Percentiles rank a stretch among this genome's conserved stretches.
Conservation (phyloP, 2,113 vertebrate species). For the Eptatretus burgeri region DNA sequence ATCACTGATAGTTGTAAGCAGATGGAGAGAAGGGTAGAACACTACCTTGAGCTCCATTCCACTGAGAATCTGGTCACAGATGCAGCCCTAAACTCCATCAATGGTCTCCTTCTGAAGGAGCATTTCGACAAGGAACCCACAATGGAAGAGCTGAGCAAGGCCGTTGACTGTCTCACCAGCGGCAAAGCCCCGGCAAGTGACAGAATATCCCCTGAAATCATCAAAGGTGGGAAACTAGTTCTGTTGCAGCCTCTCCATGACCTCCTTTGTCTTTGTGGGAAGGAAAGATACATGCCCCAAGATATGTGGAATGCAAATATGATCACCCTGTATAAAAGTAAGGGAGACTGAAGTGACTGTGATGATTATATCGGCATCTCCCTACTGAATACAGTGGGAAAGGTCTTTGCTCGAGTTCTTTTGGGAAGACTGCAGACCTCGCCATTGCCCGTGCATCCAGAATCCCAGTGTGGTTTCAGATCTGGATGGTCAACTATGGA, state of each 20-base stretch:
- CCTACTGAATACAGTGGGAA: not conserved
- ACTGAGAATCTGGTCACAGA: too few relatives aligned
- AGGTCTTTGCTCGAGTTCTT: not conserved
- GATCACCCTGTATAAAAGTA: conserved; percentile 4
- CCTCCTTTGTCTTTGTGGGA: conserved; percentile 6
- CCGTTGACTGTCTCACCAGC: not conserved
- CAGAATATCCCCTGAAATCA: not conserved
- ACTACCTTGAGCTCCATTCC: too few relatives aligned
- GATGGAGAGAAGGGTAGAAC: too few relatives aligned
- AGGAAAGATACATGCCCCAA: not conserved
- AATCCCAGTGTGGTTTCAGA: not conserved
- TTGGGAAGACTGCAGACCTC: not conserved
- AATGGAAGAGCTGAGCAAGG: not conserved
- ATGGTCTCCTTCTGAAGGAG: too few relatives aligned
- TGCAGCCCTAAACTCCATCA: too few relatives aligned
- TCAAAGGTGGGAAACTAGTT: not conserved
- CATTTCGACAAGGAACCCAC: not conserved
- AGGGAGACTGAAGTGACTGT: conserved; percentile 1
- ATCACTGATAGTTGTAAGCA: too few relatives aligned
- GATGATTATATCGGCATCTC: not conserved
- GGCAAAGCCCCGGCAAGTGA: not conserved
- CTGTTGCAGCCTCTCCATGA: not conserved
- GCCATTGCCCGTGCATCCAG: not conserved
- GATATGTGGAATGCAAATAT: conserved; percentile 8
- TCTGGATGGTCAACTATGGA: conserved; percentile 4